Percentiles rank a stretch among this genome's conserved stretches.
phyloP scores from a whole-genome alignment of 2,113 vertebrate species.

The Polyodon spathula region DNA sequence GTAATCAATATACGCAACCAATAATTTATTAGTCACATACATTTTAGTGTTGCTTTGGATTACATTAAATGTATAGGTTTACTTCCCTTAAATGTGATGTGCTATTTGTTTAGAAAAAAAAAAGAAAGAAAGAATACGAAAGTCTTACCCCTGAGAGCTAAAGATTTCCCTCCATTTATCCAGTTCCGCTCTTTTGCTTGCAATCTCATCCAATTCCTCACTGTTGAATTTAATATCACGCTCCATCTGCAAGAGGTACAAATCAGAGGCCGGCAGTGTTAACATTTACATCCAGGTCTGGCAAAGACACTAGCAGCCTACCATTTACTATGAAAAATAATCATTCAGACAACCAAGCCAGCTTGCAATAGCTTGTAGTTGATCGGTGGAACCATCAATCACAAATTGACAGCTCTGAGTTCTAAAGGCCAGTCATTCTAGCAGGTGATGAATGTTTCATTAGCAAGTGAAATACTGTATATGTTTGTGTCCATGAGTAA shows the following conservation, averaged over 20 bases:
- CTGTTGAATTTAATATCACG: conserved; percentile 11
- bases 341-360: not conserved
- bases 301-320: not conserved
- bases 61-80: too few relatives aligned
- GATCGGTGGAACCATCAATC: conserved; percentile 1
- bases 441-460: conserved; percentile 21
- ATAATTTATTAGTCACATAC: too few relatives aligned
- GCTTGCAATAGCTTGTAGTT: not conserved
- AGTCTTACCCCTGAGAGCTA: conserved; percentile 45
- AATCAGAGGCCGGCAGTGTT: not conserved
- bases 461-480: conserved; percentile 4
- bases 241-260: conserved; percentile 30
- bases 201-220: conserved; percentile 47
- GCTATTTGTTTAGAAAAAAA: too few relatives aligned
- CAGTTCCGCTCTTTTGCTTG: conserved; percentile 48
- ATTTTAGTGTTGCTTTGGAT: too few relatives aligned
- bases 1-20: too few relatives aligned
- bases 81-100: too few relatives aligned
- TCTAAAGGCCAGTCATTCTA: conserved; percentile 10
- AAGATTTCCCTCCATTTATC: conserved; percentile 67
- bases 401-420: not conserved
- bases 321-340: not conserved
- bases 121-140: not conserved
- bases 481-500: not conserved
- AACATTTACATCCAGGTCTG: conserved; percentile 1